Evolutionary conservation across 2,888 invertebrate genomes (phyloP), one percentile per base, ranked within the genome.

Genomic region (Pristionchus exspectatus): DNA sequence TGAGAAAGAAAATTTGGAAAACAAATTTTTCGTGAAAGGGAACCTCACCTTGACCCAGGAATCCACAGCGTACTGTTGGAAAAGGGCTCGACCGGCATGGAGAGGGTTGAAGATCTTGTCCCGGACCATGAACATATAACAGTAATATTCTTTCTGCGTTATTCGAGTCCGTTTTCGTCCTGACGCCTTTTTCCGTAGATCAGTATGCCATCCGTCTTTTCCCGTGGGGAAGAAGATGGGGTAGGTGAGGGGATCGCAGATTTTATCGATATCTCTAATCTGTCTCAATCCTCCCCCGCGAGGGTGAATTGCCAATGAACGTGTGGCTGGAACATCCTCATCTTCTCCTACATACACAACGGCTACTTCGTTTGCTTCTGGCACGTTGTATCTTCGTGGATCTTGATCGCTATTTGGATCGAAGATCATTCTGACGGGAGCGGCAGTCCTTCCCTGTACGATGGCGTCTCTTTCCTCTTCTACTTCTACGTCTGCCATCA

Each of bases 181-280:
- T 54, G 27, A 50, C 2, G 18, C 10, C 5, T 69, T 24, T 74
- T 63, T 74, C 24, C 87, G 54, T 88, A 91, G 33, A 72, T 85
- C 88, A 12, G 72, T 44, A 30, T 90, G 74, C 93, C 92, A 94
- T 87, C 94, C 94, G 77, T 87, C 89, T n/a, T 89, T 89, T 38
- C 92, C 93, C 10, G 56, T 16, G 44, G 94, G 92, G 90, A 95
- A 95, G 50, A 95, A 94, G 0, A 95, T 0, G 0, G 95, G 95
- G 92, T 96, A 96, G 91, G 95, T 92, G 50, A 95, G 92, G 7
- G 95, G 94, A 92, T 95, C 95, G 91, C 95, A 95, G 69, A 92
- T 72, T 95, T 94, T 27, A 72, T 92, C 91, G 24, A 94, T 94
- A 56, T 95, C 95, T 0, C 92, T 83, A 10, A 95, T 93, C 12